A percentile compares a stretch with the other conserved stretches of the same genome.
Conservation (phyloP, 23 tunicate species). For the Aplidium turbinatum region DNA sequence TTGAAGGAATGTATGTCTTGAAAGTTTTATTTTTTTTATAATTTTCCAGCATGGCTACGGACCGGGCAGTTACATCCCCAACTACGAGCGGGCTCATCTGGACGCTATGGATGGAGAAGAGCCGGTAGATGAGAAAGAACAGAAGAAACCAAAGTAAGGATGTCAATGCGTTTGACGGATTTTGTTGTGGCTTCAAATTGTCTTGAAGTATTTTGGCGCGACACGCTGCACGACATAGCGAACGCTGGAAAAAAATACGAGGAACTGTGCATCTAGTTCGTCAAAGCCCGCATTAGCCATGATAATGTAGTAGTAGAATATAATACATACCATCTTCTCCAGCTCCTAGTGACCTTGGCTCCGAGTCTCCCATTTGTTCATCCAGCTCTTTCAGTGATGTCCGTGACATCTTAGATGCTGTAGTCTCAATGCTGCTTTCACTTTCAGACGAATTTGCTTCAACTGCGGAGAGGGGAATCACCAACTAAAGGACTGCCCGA, state of each 20-base stretch:
- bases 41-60: not conserved
- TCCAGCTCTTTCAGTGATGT: too few species aligned
- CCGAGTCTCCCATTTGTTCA: too few species aligned
- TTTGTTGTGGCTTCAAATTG: too few species aligned
- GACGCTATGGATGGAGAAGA: conserved; percentile 58
- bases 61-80: not conserved
- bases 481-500: conserved; percentile 83
- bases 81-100: conserved; percentile 27
- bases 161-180: too few species aligned
- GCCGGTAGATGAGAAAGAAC: not conserved
- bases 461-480: conserved; percentile 86
- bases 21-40: not conserved
- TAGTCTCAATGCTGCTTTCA: not conserved
- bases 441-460: conserved; percentile 56
- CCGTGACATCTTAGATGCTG: not conserved
- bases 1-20: not conserved
- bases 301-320: too few species aligned
- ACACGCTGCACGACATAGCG: too few species aligned
- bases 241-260: too few species aligned
- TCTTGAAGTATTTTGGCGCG: too few species aligned
- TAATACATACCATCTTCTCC: too few species aligned
- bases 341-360: too few species aligned
- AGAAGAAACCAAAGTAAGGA: conserved; percentile 5
- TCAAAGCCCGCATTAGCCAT: too few species aligned
- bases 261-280: too few species aligned